A percentile compares a stretch with the other conserved stretches of the same genome.
Conservation (phyloP, 2,888 invertebrate species). For the Silvanus unidentatus region DNA sequence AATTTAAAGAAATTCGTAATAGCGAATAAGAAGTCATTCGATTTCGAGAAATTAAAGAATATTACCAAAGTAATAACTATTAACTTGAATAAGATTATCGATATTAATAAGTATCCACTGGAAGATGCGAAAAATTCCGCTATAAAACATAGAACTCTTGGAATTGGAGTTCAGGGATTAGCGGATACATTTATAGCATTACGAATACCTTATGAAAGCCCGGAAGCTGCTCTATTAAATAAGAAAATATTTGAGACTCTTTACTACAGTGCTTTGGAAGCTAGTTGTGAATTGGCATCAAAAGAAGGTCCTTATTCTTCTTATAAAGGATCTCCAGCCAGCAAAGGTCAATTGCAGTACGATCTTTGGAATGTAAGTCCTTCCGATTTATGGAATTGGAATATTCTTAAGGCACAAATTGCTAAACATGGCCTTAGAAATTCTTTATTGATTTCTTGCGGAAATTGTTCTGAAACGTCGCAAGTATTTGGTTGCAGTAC, state of each 20-base stretch:
- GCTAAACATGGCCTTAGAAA: slow-evolving; percentile 86
- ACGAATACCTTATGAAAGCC: slow-evolving; percentile 88
- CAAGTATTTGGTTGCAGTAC: slow-evolving; percentile 99
- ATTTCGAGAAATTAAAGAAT: slow-evolving; percentile 80
- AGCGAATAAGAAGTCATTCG: slow-evolving; percentile 66
- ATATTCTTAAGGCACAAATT: slow-evolving; percentile 73
- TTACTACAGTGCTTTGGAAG: slow-evolving; percentile 94
- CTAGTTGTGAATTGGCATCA: slow-evolving; percentile 89
- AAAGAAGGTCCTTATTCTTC: slow-evolving; percentile 82
- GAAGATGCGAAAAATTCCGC: slow-evolving; percentile 85
- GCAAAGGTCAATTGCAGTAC: slow-evolving; percentile 91
- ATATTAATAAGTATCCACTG: slow-evolving; percentile 93
- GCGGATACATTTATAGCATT: slow-evolving; percentile 95
- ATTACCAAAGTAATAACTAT: slow-evolving; percentile 83
- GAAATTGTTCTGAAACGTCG: slow-evolving; percentile 99
- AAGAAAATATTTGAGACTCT: slow-evolving; percentile 96
- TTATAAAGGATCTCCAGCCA: slow-evolving; percentile 86
- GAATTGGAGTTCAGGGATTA: slow-evolving; percentile 94
- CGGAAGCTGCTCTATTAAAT: slow-evolving; percentile 79
- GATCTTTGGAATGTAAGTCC: slow-evolving; percentile 96
- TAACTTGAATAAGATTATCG: slow-evolving; percentile 95
- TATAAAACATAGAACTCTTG: slow-evolving; percentile 76
- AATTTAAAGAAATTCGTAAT: slow-evolving; percentile 93
- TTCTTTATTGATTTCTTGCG: slow-evolving; percentile 83
- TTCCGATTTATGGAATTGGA: slow-evolving; percentile 87